Evolutionary conservation across 2,113 vertebrate species (phyloP), one percentile per base, ranked within the genome.

Genomic region (Perca fluviatilis): DNA sequence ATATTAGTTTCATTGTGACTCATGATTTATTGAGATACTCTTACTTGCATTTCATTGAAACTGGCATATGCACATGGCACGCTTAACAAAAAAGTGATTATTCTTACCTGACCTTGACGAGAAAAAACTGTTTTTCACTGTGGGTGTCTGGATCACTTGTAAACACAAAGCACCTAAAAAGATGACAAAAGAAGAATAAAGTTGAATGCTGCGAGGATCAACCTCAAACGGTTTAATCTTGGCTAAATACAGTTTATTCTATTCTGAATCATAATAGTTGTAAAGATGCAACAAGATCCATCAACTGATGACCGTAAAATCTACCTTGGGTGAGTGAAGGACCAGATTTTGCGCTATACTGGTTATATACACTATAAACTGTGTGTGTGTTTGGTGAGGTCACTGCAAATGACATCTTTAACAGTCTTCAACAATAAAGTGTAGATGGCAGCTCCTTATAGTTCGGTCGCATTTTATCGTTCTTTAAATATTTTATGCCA

Each of bases 61-160:
- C 36, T 21, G 9, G 19, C 18, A 18, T 33, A 33, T 33, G 33
- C 33, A 33, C 33, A 33, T 6, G 6, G 33, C 3, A 23, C 5
- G 30, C 33, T 57, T 57, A 23, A 30, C 30, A 30, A 58, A 58
- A 57, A 46, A 54, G 19, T 64, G 0, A 23, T 68, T 56, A 43
- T 27, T 74, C 70, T 63, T 64, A 79, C 82, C 76, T n/a, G 53
- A 74, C 50, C 40, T 63, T 63, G 25, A 21, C 6, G 8, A 25
- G 4, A 33, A 15, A 33, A 49, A 40, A 47, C 19, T 56, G 63
- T n/a, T 36, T 69, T 69, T 53, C 49, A 69, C 56, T 62, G 68
- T 40, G 27, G 47, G 6, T 43, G 16, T 6, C 8, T 79, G 23
- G 36, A 49, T 57, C 47, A 74, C 36, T 64, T 57, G 7, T 21